These are phyloP conservation scores for Rhogogaster chlorosoma DNA, from an alignment of 2,888 invertebrate genomes.

Conservation along the genomic window DNA sequence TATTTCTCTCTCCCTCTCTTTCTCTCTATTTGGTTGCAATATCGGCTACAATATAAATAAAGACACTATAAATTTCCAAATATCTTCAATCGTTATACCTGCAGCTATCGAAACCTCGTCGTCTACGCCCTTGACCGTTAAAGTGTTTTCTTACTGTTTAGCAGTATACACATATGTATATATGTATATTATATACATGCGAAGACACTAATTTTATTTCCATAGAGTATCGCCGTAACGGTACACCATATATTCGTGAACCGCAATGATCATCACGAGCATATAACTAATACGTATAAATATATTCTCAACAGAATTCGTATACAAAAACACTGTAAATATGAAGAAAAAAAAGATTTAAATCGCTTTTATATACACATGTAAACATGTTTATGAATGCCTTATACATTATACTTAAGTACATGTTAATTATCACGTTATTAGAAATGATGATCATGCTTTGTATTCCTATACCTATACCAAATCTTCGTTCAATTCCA, in stretches of 20 bases:
- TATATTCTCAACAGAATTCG: not conserved
- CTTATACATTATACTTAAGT: too few species aligned
- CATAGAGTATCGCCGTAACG: constrained; percentile 5
- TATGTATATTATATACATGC: not conserved
- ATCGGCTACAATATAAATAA: not conserved
- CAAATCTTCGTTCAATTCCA: too few species aligned
- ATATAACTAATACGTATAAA: not conserved
- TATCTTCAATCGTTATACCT: not conserved
- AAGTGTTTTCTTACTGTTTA: constrained; percentile 18
- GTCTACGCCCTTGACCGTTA: not conserved
- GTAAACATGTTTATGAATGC: too few species aligned
- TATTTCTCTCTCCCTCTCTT: not conserved
- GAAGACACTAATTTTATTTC: constrained; percentile 14
- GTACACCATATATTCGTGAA: not conserved
- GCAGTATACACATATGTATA: not conserved
- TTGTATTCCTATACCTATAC: too few species aligned
- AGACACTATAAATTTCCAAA: not conserved
- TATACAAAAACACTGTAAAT: not conserved
- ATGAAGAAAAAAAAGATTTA: not conserved
- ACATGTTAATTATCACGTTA: too few species aligned
- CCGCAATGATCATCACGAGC: not conserved
- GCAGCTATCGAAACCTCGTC: not conserved
- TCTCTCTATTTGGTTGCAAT: not conserved
- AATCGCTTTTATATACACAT: too few species aligned
- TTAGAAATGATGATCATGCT: too few species aligned